Conservation (phyloP, 2,888 invertebrate genomes). For the Sarcophaga subvicina region DNA sequence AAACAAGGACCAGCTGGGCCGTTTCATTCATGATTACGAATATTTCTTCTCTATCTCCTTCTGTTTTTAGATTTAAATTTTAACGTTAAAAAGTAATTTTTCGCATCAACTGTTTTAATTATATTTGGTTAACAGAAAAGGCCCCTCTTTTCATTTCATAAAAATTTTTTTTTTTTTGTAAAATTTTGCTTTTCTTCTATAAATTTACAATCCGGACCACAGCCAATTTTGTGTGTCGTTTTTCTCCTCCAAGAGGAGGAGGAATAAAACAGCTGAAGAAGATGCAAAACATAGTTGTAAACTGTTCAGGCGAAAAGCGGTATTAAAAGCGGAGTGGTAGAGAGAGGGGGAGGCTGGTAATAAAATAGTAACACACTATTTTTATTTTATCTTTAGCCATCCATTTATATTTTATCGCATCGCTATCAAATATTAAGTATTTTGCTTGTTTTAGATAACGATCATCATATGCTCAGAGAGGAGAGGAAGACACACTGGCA, state of each 20-base stretch:
- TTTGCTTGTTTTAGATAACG: conserved; percentile 53
- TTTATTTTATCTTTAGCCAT: not conserved
- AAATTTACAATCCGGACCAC: conserved; percentile 32
- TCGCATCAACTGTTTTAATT: conserved; percentile 69
- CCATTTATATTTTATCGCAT: not conserved
- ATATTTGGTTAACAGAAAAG: conserved; percentile 62
- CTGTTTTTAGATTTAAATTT: conserved; percentile 15
- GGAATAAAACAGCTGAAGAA: no score
- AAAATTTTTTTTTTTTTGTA: conserved; percentile 33
- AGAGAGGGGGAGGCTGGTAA: not conserved
- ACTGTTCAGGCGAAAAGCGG: no score
- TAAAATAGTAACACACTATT: conserved; percentile 26
- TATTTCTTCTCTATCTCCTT: conserved; percentile 19
- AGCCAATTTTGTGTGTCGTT: no score
- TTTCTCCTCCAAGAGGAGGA: no score
- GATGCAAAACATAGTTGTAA: no score
- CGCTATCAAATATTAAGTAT: conserved; percentile 36
- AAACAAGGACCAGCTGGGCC: not conserved
- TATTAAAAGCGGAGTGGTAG: no score
- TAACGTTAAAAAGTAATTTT: conserved; percentile 65
- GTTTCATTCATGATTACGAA: conserved; percentile 10
- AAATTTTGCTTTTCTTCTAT: conserved; percentile 32
- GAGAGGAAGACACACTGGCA: not conserved
- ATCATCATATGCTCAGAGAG: conserved; percentile 17
- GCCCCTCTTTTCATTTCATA: no score